Base-by-base conservation (phyloP, 2,797 vertebrate genomes). In the Lithobates pipiens region DNA sequence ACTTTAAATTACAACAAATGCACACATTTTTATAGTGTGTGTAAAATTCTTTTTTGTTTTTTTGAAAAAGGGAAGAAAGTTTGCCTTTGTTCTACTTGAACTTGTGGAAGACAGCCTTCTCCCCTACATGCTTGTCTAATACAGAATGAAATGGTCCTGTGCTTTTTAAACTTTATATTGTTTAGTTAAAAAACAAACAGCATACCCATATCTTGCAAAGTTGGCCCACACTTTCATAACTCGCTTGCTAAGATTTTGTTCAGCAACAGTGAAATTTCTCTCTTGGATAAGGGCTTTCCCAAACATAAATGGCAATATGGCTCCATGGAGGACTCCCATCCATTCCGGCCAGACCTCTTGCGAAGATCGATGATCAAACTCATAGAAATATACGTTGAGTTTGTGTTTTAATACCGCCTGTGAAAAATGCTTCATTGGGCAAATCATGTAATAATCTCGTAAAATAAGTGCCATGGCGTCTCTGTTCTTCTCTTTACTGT, bases 221-320 rank as follows among this genome's bases (percentile, higher is more conserved):
- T 93, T 94, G 36, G 90, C 91, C 95, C 94, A 96, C 83, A 93
- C 92, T 77, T 91, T 93, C 94, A 96, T 95, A 39, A 94, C 83
- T 87, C 88, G 94, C 81, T 84, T 92, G 78, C 94, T 94, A 89
- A 96, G 90, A 34, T 89, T 88, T 2, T 93, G 87, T 88, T 96
- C 95, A 46, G 90, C 90, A 65, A 90, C 88, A 0, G 92, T 93
- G 90, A 92, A 94, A 77, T 88, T 91, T n/a, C 91, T 86, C 3
- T 86, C 83, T 25, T 21, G 8, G 69, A 93, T 89, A 11, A 95
- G 86, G 0, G 94, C 92, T 83, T 94, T 86, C 29, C 96, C 95
- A 29, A 96, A 96, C 57, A 96, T 88, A 84, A 95, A 96, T 61
- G 95, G 93, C n/a, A 96, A 92, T 82, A 96, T 95, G 7, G 94